phyloP scores from a whole-genome alignment of 1,140 invertebrate species.

The Polypedilum pembai region DNA sequence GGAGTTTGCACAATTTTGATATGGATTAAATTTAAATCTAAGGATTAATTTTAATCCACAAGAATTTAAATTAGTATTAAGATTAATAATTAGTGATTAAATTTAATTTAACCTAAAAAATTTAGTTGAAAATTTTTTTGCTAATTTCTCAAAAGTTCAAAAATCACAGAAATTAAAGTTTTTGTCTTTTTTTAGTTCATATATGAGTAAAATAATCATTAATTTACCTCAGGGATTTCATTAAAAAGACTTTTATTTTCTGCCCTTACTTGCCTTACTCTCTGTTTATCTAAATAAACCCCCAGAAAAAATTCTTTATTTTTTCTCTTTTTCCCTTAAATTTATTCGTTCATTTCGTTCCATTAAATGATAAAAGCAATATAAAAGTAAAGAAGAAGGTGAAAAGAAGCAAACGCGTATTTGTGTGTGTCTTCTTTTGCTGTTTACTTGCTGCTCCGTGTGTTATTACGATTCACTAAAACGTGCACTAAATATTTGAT shows the following conservation, averaged over 20 bases:
- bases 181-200: too few species aligned
- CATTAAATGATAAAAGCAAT: constrained; percentile 15
- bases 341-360: not conserved
- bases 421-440: not conserved
- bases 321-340: not conserved
- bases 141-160: too few species aligned
- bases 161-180: too few species aligned
- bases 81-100: too few species aligned
- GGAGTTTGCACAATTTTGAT: too few species aligned
- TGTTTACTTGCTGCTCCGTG: not conserved
- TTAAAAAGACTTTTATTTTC: constrained; percentile 21
- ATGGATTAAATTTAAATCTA: too few species aligned
- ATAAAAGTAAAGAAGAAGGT: not conserved
- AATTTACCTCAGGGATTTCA: constrained; percentile 25
- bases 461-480: constrained; percentile 3
- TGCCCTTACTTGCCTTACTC: not conserved
- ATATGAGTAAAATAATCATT: constrained; percentile 21
- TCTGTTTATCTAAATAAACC: constrained; percentile 22
- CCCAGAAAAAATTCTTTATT: not conserved
- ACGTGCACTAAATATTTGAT: constrained; percentile 18
- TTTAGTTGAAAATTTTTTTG: too few species aligned
- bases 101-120: too few species aligned
- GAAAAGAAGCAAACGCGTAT: not conserved
- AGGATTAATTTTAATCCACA: too few species aligned
- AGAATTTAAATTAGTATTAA: too few species aligned